These are phyloP conservation scores for Circaetus gallicus DNA, from an alignment of 2,113 vertebrate species.

Conservation along the genomic window DNA sequence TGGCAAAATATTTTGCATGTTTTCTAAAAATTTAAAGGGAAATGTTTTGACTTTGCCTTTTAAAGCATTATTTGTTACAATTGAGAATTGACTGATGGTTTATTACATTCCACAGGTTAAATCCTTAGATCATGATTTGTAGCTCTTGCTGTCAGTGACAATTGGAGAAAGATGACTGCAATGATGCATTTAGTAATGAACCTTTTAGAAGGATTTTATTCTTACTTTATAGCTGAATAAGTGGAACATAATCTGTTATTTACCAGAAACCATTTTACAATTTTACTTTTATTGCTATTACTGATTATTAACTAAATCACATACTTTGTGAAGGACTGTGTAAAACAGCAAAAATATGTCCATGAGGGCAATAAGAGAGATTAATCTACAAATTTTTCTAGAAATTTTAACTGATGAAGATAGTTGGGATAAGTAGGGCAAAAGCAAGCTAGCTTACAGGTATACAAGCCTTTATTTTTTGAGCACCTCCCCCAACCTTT, in stretches of 20 bases:
- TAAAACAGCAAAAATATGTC: neutral
- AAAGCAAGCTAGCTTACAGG: neutral
- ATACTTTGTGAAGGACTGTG: neutral
- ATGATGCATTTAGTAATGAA: neutral
- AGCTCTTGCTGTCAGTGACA: no score
- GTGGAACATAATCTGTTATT: neutral
- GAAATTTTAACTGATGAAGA: neutral
- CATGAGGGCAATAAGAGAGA: no score
- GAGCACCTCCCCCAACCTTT: neutral
- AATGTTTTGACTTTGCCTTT: neutral
- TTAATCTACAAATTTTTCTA: neutral
- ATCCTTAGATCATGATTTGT: neutral
- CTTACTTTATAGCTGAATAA: neutral
- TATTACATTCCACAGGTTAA: neutral
- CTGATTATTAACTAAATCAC: neutral
- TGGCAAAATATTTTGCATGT: neutral
- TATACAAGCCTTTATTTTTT: neutral
- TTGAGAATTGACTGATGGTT: neutral
- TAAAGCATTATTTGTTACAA: neutral
- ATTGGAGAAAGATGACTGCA: no score
- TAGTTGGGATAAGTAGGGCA: neutral
- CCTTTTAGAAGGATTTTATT: neutral
- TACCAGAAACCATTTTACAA: neutral
- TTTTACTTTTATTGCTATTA: neutral
- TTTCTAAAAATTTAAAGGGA: neutral